phyloP scores from a whole-genome alignment of 1,140 invertebrate species.

The Sitophilus oryzae region DNA sequence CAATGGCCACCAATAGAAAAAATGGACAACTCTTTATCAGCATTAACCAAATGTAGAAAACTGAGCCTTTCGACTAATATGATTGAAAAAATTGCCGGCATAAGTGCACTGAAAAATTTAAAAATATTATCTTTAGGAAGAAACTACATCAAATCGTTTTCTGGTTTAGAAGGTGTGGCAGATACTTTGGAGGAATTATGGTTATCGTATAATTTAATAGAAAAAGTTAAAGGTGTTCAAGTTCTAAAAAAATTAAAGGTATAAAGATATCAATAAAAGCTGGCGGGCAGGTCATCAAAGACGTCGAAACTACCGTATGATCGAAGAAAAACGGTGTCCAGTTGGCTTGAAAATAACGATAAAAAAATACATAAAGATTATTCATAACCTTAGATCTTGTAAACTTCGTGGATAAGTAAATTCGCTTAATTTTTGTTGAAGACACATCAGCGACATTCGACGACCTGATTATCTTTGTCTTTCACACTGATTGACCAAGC shows the following conservation, averaged over 20 bases:
- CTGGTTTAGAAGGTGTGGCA: constrained; percentile 74
- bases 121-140: constrained; percentile 79
- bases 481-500: no score
- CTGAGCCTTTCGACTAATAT: constrained; percentile 85
- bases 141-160: constrained; percentile 86
- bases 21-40: constrained; percentile 66
- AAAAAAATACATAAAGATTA: background rate
- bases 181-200: constrained; percentile 88
- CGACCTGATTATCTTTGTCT: no score
- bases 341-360: no score
- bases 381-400: background rate
- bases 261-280: background rate
- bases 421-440: no score
- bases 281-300: no score
- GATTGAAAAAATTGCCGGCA: constrained; percentile 81
- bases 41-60: constrained; percentile 64
- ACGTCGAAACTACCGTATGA: no score
- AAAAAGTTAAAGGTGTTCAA: constrained; percentile 85
- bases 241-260: constrained; percentile 69
- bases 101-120: constrained; percentile 75
- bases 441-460: no score
- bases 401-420: no score
- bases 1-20: constrained; percentile 78
- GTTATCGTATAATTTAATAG: constrained; percentile 92
- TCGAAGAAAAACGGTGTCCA: no score